Evolutionary conservation across 2,113 vertebrate genomes (phyloP), one percentile per base, ranked within the genome.

Genomic region (Motacilla alba): DNA sequence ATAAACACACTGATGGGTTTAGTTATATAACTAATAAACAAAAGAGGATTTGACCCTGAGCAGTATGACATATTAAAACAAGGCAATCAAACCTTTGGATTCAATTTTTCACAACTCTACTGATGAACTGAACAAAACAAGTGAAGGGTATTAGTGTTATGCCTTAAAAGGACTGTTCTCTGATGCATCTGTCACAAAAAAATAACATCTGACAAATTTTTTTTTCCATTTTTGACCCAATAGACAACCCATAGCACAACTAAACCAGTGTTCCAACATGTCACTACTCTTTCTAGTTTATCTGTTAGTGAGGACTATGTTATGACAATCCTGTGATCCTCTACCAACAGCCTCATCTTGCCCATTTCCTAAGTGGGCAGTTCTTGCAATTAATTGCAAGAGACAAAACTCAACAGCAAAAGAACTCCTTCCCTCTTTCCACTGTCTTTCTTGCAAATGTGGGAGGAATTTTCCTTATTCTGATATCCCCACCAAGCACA

Each of bases 381-480:
- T 16, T 82, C 56, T 68, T 82, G 47, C 39, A 75, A 64, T 64
- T 26, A 68, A 27, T 46, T 53, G 13, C 50, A 69, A 80, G 39
- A 94, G 73, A 60, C 47, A 58, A 77, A 76, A 94, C 31, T n/a
- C 44, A 31, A 13, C 64, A 63, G 21, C 37, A 67, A 70, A 62
- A 90, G 21, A 74, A 83, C 50, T 88, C 24, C 15, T 50, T 90
- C 63, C n/a, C 8, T 83, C 41, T 59, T 93, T 90, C 69, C 47
- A 77, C 52, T 83, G 64, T 86, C 83, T 81, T 83, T 72, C 73
- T 78, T 91, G 53, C n/a, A 83, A 67, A 63, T 0, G 60, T 92
- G 50, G 94, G 92, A 93, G 64, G 80, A 88, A n/a, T 87, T 79
- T 60, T 93, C 60, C 74, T 87, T 73, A 69, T 79, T 83, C 64